Percentiles rank a stretch among this genome's conserved stretches.
These are phyloP conservation scores for Apis cerana DNA, from an alignment of 1,140 invertebrate genomes.

Conservation along the genomic window DNA sequence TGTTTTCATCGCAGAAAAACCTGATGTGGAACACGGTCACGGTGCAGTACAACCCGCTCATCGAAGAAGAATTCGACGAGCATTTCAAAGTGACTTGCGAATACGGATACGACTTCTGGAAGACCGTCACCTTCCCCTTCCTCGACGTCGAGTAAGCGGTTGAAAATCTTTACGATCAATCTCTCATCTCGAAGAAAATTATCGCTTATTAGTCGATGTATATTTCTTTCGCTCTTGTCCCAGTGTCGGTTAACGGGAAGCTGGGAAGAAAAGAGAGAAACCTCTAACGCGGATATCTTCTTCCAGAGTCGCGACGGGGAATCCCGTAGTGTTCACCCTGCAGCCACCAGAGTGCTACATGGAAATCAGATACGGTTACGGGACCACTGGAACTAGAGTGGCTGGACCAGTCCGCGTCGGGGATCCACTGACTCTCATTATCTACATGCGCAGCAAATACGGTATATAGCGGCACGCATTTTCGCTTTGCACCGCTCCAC, in stretches of 20 bases:
- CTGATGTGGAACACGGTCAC: conserved; percentile 98
- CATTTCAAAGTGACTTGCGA: conserved; percentile 98
- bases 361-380: conserved; percentile 95
- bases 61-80: conserved; percentile 97
- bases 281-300: conserved; percentile 49
- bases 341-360: conserved; percentile 97
- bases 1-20: conserved; percentile 86
- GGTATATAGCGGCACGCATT: conserved; percentile 81
- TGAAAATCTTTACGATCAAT: not conserved
- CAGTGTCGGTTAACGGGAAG: conserved; percentile 50
- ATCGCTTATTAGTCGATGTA: not conserved
- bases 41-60: conserved; percentile 95
- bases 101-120: conserved; percentile 98
- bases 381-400: conserved; percentile 90
- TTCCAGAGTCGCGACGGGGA: conserved; percentile 93
- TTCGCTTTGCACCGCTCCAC: conserved; percentile 22
- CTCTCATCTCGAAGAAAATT: not conserved
- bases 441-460: conserved; percentile 97
- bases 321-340: conserved; percentile 96
- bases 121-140: conserved; percentile 97
- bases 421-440: conserved; percentile 94
- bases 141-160: conserved; percentile 95
- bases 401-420: conserved; percentile 94
- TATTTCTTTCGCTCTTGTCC: not conserved
- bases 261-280: conserved; percentile 19